Evolutionary conservation across 2,888 invertebrate species (phyloP).

Genomic region (Apamea sordens): DNA sequence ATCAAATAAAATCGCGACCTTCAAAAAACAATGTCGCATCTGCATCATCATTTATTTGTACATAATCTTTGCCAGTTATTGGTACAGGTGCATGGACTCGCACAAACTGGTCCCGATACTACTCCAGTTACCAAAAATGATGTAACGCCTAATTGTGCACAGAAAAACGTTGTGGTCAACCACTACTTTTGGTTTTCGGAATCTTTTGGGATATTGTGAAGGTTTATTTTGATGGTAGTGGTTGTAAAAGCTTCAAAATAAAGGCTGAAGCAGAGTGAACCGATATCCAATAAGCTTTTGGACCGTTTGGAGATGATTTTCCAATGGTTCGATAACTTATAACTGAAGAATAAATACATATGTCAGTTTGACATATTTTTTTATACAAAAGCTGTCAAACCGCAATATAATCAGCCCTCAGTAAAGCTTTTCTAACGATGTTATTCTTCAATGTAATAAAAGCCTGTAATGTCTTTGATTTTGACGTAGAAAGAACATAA

Average conservation of each 20-base stretch:
- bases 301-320: neutral
- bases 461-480: neutral
- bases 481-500: neutral
- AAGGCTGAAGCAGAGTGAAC: neutral
- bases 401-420: neutral
- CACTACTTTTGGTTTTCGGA: neutral
- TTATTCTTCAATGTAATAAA: neutral
- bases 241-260: neutral
- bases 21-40: constrained; percentile 23
- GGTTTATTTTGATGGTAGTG: neutral
- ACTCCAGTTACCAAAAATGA: constrained; percentile 75
- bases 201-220: neutral
- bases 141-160: constrained; percentile 72
- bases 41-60: neutral
- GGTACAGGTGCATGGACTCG: constrained; percentile 78
- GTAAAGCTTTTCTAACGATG: too few relatives aligned
- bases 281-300: neutral
- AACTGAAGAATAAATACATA: neutral
- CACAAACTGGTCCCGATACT: constrained; percentile 75
- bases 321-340: neutral
- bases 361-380: neutral
- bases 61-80: constrained; percentile 73
- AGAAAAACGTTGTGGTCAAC: constrained; percentile 54
- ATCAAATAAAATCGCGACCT: neutral
- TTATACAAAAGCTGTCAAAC: neutral